phyloP scores from a whole-genome alignment of 2,888 invertebrate species.

The Timandra comae region DNA sequence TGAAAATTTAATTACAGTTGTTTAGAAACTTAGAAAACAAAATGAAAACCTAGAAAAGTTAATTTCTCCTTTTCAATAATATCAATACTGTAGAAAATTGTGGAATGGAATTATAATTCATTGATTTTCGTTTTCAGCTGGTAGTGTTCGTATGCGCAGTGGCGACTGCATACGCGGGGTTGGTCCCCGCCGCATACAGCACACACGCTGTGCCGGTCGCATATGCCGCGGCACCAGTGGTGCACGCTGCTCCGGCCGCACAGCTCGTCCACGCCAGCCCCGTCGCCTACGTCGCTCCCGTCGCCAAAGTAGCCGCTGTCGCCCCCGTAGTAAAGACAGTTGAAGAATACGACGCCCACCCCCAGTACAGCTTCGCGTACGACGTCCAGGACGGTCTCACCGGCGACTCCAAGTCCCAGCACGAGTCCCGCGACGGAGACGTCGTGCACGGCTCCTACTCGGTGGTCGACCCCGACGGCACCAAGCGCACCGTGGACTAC shows the following conservation, averaged over 20 bases:
- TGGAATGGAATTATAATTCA: no score
- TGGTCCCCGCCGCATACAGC: constrained; percentile 41
- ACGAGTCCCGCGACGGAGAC: constrained; percentile 72
- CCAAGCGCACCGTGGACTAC: constrained; percentile 70
- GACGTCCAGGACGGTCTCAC: constrained; percentile 71
- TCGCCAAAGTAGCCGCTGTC: constrained; percentile 31
- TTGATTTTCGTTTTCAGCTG: constrained; percentile 35
- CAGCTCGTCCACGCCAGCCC: constrained; percentile 27
- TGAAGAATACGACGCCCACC: constrained; percentile 45
- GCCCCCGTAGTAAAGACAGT: constrained; percentile 34
- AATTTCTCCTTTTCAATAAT: no score
- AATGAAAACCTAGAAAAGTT: no score
- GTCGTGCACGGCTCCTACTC: constrained; percentile 71
- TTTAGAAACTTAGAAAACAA: no score
- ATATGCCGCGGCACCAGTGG: constrained; percentile 23
- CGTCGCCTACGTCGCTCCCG: constrained; percentile 28
- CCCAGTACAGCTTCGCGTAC: constrained; percentile 71
- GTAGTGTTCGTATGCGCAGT: constrained; percentile 51
- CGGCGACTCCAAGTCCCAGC: constrained; percentile 64
- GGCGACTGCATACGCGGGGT: constrained; percentile 49
- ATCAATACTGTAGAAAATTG: no score
- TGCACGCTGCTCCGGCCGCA: constrained; percentile 27
- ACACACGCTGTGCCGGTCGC: constrained; percentile 47
- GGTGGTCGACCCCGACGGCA: constrained; percentile 70
- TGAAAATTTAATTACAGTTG: no score